These are phyloP conservation scores for Hypotaenidia okinawae DNA, from an alignment of 2,797 vertebrate species.

Conservation along the genomic window DNA sequence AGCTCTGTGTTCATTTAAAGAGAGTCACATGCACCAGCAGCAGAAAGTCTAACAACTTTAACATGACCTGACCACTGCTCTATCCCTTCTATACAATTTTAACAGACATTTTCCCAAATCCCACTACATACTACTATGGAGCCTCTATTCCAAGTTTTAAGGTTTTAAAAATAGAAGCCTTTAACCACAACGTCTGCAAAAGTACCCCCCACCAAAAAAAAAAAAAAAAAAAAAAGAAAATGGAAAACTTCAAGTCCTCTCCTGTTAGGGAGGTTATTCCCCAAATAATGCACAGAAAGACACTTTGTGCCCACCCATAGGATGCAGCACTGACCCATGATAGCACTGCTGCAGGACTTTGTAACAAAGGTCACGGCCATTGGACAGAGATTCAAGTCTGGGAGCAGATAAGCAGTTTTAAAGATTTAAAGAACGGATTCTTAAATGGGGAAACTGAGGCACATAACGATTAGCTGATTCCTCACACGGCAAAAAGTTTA, in stretches of 20 bases:
- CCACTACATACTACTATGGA: background rate
- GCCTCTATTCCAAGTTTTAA: background rate
- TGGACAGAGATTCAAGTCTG: background rate
- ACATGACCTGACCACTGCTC: background rate
- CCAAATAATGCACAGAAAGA: background rate
- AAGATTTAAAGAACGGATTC: background rate
- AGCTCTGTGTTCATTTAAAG: background rate
- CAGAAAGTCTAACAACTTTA: background rate
- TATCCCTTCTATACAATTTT: background rate
- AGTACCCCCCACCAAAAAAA: background rate
- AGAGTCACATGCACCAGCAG: background rate
- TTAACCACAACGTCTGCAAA: background rate
- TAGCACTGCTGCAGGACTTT: background rate
- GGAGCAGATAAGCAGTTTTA: background rate
- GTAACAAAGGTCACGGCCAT: background rate
- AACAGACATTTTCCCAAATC: conserved; percentile 17
- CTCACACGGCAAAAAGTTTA: background rate
- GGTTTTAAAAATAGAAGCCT: background rate
- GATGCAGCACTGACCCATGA: accelerated
- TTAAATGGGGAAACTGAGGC: background rate
- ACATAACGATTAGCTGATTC: background rate
- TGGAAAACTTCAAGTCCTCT: background rate
- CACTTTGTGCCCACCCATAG: background rate
- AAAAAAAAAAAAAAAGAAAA: too few relatives aligned
- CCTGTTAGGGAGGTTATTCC: background rate